Base-by-base conservation (phyloP, 2,888 invertebrate species). In the Troilus luridus region DNA sequence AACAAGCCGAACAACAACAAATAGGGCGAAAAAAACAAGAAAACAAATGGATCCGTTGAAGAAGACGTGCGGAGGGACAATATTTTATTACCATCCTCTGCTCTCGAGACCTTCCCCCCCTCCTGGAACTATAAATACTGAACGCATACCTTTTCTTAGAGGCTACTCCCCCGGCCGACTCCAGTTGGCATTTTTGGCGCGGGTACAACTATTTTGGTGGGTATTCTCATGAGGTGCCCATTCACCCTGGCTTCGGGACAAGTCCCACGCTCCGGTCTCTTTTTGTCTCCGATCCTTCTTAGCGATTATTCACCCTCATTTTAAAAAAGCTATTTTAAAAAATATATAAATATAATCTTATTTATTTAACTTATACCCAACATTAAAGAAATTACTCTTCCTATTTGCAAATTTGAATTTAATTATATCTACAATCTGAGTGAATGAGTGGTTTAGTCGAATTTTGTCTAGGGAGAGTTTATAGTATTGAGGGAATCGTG, bases 131-230 rank as follows among this genome's bases (percentile, higher is more conserved):
- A 89, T 89, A 89, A 89, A 89, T 89, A 89, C 60, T 27, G 89
- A 7, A 8, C 62, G 64, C 89, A 89, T 89, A 89, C 89, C 89
- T 89, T 89, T 67, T 41, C 62, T 54, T 62, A 54, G 54, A 64
- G 89, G 89, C 54, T 21, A 17, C 89, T 64, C 62, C 60, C 60
- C 89, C 27, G 88, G 56, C 27, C 88, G 88, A 54, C 62, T 24
- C 89, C 62, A 58, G 60, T 88, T 41, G 59, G 54, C 62, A 89
- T 89, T 89, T 89, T 89, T 89, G 89, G 89, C 89, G 89, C 62
- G 89, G 64, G 54, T 60, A 89, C 89, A 89, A 89, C 89, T 89
- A 89, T 89, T 89, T 89, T 89, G 64, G 89, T 67, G 89, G 89
- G 62, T 64, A 64, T 89, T 64, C 59, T 62, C 88, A 89, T 89